These are phyloP conservation scores for Amphipyra tragopoginis DNA, from an alignment of 2,888 invertebrate species.

Conservation along the genomic window DNA sequence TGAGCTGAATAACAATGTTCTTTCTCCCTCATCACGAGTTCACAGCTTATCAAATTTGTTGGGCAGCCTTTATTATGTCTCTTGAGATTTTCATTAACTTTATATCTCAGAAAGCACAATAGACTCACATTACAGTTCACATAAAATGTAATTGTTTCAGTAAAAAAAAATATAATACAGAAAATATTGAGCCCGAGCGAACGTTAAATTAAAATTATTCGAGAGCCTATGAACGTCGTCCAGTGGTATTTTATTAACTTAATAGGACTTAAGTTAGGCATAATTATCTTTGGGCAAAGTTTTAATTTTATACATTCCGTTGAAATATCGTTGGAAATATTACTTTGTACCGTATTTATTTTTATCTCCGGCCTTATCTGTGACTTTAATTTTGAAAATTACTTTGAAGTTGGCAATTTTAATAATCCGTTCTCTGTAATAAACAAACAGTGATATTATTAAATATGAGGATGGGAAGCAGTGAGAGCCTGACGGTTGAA, in stretches of 20 bases:
- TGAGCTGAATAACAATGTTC: constrained; percentile 50
- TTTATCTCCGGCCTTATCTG: constrained; percentile 20
- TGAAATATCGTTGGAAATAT: constrained; percentile 40
- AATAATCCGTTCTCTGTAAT: too few species aligned
- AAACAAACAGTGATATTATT: not conserved
- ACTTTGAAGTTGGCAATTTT: too few species aligned
- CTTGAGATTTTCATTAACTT: constrained; percentile 66
- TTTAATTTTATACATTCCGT: constrained; percentile 41
- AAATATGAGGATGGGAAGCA: not conserved
- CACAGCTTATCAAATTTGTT: constrained; percentile 62
- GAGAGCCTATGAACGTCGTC: constrained; percentile 40
- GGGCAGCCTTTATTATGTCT: constrained; percentile 57
- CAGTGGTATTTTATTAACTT: constrained; percentile 54
- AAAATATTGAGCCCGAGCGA: constrained; percentile 50
- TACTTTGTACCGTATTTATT: constrained; percentile 36
- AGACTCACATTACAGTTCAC: constrained; percentile 36
- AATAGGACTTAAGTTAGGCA: constrained; percentile 48
- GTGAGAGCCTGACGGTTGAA: too few species aligned
- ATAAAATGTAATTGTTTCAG: constrained; percentile 57
- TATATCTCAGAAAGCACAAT: constrained; percentile 60
- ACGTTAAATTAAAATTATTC: constrained; percentile 55
- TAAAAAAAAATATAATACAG: constrained; percentile 52
- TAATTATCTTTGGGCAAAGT: constrained; percentile 49
- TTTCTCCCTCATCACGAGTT: constrained; percentile 48
- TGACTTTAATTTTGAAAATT: too few species aligned